phyloP scores from a whole-genome alignment of 2,888 invertebrate genomes.

The Napeogenes inachia region DNA sequence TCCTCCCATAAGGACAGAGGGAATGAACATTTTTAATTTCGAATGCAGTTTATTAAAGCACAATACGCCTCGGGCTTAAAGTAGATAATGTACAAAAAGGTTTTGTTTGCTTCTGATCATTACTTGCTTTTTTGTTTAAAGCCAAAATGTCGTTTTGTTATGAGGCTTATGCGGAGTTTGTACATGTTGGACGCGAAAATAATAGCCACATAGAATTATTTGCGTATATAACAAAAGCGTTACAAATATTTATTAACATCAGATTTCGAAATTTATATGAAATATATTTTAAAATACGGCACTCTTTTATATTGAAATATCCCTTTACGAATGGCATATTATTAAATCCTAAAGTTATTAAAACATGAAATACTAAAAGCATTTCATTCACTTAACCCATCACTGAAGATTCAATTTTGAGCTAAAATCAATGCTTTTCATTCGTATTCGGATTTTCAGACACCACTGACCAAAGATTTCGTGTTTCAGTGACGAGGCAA shows the following conservation, averaged over 20 bases:
- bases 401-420: conserved; percentile 8
- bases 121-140: conserved; percentile 51
- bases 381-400: conserved; percentile 1
- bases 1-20: conserved; percentile 48
- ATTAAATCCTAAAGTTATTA: too few relatives aligned
- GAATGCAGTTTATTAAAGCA: conserved; percentile 77
- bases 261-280: not conserved
- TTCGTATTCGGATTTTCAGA: conserved; percentile 19
- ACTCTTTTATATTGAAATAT: not conserved
- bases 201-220: not conserved
- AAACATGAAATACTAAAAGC: not conserved
- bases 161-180: too few relatives aligned
- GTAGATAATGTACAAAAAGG: conserved; percentile 68
- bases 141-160: conserved; percentile 17
- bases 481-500: conserved; percentile 29
- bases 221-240: not conserved
- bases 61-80: conserved; percentile 57
- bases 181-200: too few relatives aligned
- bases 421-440: conserved; percentile 14
- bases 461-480: conserved; percentile 29
- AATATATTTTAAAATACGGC: not conserved
- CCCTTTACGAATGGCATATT: not conserved
- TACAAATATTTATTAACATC: not conserved
- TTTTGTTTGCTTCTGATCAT: conserved; percentile 56
- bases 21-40: conserved; percentile 76